These are phyloP conservation scores for Smutsia temminckii DNA, from an alignment of 2,797 vertebrate genomes.

Conservation along the genomic window DNA sequence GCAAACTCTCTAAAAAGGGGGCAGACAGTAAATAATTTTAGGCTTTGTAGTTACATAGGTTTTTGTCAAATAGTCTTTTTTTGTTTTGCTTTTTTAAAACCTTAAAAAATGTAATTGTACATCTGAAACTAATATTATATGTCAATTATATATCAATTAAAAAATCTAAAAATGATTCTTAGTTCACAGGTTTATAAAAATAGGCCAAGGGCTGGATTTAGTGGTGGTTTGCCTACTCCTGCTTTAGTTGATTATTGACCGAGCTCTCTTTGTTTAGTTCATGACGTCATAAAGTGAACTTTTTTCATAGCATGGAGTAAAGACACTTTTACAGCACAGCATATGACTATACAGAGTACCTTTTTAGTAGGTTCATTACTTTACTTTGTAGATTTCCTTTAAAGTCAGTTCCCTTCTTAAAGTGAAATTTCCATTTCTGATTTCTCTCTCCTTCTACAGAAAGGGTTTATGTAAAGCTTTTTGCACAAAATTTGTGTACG, in stretches of 20 bases:
- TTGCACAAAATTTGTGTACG: background rate
- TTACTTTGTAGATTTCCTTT: background rate
- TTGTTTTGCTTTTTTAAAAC: background rate
- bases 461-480: background rate
- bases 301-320: background rate
- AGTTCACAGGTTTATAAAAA: conserved; percentile 1
- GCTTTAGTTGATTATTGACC: background rate
- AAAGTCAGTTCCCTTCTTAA: background rate
- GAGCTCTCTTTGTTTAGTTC: conserved; percentile 18
- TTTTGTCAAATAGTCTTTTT: background rate
- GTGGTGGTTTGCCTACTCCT: background rate
- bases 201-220: background rate
- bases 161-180: conserved; percentile 38
- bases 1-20: background rate
- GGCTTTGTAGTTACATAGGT: background rate
- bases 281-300: background rate
- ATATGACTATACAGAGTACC: background rate
- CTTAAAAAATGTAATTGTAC: conserved; percentile 20
- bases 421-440: conserved; percentile 33
- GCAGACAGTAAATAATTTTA: conserved; percentile 36
- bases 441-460: background rate
- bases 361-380: conserved; percentile 42
- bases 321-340: background rate
- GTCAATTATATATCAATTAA: background rate
- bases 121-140: background rate